Percentiles rank a stretch among this genome's conserved stretches.
These are phyloP conservation scores for Jordanella pulchra DNA, from an alignment of 2,797 vertebrate species.

Conservation along the genomic window DNA sequence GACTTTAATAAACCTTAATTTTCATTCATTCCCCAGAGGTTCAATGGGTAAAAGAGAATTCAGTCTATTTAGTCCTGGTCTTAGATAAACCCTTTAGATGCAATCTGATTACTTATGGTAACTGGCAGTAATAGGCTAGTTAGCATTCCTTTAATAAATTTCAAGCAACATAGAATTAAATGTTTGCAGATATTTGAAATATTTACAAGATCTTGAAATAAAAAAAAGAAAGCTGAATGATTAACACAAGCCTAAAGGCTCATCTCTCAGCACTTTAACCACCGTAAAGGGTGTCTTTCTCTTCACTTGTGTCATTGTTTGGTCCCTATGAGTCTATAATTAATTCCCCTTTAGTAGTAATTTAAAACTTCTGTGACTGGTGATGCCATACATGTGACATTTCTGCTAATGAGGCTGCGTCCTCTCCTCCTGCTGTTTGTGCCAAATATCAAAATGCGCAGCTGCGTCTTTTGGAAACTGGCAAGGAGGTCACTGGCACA, in stretches of 20 bases:
- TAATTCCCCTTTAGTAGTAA: constrained; percentile 28
- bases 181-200: background rate
- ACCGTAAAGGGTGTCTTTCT: background rate
- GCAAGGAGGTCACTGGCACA: constrained; percentile 45
- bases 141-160: background rate
- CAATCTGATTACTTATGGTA: background rate
- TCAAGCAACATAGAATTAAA: background rate
- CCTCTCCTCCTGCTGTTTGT: constrained; percentile 36
- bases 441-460: constrained; percentile 66
- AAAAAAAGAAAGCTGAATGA: background rate
- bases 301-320: constrained; percentile 8
- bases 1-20: background rate
- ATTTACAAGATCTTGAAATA: background rate
- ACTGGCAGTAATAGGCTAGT: background rate
- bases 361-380: constrained; percentile 40
- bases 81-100: background rate
- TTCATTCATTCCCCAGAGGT: background rate
- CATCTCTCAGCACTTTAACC: background rate
- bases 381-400: constrained; percentile 67
- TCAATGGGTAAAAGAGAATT: background rate
- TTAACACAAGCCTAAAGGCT: constrained; percentile 6
- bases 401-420: constrained; percentile 57
- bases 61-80: background rate
- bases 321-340: constrained; percentile 2
- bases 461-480: constrained; percentile 61